Conservation (phyloP, 2,113 vertebrate genomes). For the Gambusia affinis region DNA sequence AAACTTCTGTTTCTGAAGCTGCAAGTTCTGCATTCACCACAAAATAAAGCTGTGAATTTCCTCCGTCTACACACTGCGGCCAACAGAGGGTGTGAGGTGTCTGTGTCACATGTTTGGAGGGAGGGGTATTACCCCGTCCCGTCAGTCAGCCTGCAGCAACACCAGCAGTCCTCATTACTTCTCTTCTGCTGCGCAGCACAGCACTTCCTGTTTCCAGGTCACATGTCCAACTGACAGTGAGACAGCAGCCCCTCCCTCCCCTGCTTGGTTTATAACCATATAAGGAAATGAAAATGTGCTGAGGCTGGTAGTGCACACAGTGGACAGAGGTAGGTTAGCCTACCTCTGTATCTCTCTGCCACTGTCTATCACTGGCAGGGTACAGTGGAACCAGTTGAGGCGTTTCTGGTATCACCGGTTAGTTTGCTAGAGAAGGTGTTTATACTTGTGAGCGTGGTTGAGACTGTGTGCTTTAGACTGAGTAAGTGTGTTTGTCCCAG, state of each 20-base stretch:
- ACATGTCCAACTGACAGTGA: conserved; percentile 62
- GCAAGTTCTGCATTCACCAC: neutral
- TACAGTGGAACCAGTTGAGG: conserved; percentile 1
- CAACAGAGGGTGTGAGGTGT: conserved; percentile 52
- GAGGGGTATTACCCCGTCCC: neutral
- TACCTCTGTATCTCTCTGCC: conserved; percentile 24
- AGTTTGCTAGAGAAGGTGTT: conserved; percentile 7
- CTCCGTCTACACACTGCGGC: neutral
- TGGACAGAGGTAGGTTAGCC: conserved; percentile 1
- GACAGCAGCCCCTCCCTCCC: conserved; percentile 39
- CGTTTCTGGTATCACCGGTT: conserved; percentile 18
- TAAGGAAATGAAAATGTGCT: conserved; percentile 77
- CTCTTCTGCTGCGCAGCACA: conserved; percentile 33
- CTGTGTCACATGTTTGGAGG: conserved; percentile 10
- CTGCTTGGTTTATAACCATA: conserved; percentile 71
- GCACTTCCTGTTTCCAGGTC: conserved; percentile 79
- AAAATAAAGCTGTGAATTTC: neutral
- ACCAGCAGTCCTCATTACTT: conserved; percentile 27
- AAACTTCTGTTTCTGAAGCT: neutral
- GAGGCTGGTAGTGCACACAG: conserved; percentile 17
- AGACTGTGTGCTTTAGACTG: neutral
- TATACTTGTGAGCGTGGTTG: neutral
- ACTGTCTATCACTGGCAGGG: conserved; percentile 5
- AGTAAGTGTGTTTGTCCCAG: conserved; percentile 20
- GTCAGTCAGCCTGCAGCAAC: neutral